Evolutionary conservation across 2,888 invertebrate genomes (phyloP).

Genomic region (Drosophila nr. perissopoda): DNA sequence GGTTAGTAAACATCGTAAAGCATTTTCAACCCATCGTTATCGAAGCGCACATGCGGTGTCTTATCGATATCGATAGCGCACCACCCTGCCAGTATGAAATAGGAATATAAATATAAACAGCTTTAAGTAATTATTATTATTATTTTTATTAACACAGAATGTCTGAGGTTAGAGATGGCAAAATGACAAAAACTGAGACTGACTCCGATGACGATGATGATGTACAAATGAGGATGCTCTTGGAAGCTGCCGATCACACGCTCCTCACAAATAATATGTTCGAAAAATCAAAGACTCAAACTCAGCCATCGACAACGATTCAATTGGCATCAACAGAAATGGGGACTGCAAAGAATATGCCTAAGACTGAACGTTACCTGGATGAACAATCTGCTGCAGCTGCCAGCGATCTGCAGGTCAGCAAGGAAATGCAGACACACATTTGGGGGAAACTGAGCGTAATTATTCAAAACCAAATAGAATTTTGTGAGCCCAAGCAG

Average conservation of each 20-base stretch:
- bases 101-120: slow-evolving; percentile 7
- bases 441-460: slow-evolving; percentile 1
- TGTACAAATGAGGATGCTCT: slow-evolving; percentile 61
- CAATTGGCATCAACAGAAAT: not conserved
- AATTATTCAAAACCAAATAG: not conserved
- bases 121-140: not conserved
- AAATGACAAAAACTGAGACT: slow-evolving; percentile 1
- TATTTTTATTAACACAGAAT: not conserved
- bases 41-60: not conserved
- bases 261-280: slow-evolving; percentile 76
- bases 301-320: not conserved
- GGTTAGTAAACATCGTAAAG: not conserved
- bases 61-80: not conserved
- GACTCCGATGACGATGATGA: slow-evolving; percentile 67
- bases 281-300: slow-evolving; percentile 10
- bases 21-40: not conserved
- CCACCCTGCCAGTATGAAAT: not conserved
- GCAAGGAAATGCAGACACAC: slow-evolving; percentile 9
- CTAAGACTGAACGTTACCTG: not conserved
- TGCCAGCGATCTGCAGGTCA: slow-evolving; percentile 3
- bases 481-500: slow-evolving; percentile 1
- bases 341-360: not conserved
- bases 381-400: not conserved
- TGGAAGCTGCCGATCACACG: slow-evolving; percentile 77
- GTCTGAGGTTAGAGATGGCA: not conserved